Base-by-base conservation (phyloP, 2,888 invertebrate species). In the Macrophya annulata region DNA sequence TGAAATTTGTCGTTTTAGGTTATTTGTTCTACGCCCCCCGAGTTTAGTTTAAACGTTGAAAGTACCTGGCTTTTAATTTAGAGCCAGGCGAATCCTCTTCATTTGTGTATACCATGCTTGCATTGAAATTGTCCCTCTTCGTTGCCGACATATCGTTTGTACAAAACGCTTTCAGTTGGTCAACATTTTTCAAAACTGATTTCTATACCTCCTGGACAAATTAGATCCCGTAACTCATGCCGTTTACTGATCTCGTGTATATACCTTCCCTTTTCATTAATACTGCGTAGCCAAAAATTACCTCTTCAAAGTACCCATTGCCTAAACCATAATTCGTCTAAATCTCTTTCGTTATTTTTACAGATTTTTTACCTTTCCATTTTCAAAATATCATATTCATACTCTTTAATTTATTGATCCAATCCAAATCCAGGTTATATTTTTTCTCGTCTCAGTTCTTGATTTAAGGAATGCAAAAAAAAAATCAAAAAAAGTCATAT, bases 11-110 rank as follows among this genome's bases (percentile, higher is more conserved):
- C 43, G 62, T 59, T 81, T 81, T 43, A 79, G 21, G 62, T 62
- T 40, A 81, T 81, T 62, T 62, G 81, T 62, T 43, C n/a, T 55
- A 81, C 81, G 12, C 62, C 43, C 43, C 62, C 31, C 45, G 68
- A 65, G 68, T 83, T 83, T 68, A 31, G 68, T 83, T 83, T 48
- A 45, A 71, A 65, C 51, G 48, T 48, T 43, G 25, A 68, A 83
- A 68, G 48, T 71, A 68, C 68, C 71, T 51, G 55, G 37, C 83
- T 71, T 83, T 71, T 83, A 83, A 71, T 83, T 83, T 71, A 83
- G 21, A 48, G 83, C 83, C 48, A 25, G 48, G 40, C 45, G 51
- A 83, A 83, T 65, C 48, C 68, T 83, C 48, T 83, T 68, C 17
- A 71, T 83, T 51, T 51, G 83, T 68, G 40, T 48, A 43, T 43